phyloP scores from a whole-genome alignment of 2,113 vertebrate genomes.

The Toxotes jaculatrix region DNA sequence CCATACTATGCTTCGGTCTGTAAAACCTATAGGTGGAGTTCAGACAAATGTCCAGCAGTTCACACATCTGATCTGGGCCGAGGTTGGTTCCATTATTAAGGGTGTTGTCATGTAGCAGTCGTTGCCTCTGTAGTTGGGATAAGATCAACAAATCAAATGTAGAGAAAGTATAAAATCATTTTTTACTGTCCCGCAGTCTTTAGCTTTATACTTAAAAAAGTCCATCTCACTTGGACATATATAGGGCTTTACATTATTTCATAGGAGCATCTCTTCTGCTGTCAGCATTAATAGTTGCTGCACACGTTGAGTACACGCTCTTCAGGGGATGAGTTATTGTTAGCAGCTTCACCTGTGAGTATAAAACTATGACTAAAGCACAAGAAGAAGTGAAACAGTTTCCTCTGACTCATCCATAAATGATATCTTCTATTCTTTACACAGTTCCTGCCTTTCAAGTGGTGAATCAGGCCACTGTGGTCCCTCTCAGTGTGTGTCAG shows the following conservation, averaged over 20 bases:
- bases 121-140: no score
- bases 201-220: not conserved
- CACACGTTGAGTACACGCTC: not conserved
- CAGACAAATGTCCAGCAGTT: no score
- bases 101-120: no score
- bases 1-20: no score
- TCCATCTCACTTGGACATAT: no score
- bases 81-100: no score
- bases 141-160: not conserved
- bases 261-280: not conserved
- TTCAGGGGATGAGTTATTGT: not conserved
- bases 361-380: not conserved
- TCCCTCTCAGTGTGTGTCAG: constrained; percentile 2
- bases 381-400: not conserved
- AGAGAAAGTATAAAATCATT: not conserved
- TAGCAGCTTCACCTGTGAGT: not conserved
- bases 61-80: no score
- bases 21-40: no score
- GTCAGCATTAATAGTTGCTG: not conserved
- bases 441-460: constrained; percentile 4
- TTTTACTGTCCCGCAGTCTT: not conserved
- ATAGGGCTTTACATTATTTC: not conserved
- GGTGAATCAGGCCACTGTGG: not conserved
- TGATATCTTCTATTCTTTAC: not conserved
- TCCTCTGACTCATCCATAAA: not conserved